Evolutionary conservation across 1,140 invertebrate species (phyloP), one percentile per base, ranked within the genome.

Genomic region (Apolygus lucorum): DNA sequence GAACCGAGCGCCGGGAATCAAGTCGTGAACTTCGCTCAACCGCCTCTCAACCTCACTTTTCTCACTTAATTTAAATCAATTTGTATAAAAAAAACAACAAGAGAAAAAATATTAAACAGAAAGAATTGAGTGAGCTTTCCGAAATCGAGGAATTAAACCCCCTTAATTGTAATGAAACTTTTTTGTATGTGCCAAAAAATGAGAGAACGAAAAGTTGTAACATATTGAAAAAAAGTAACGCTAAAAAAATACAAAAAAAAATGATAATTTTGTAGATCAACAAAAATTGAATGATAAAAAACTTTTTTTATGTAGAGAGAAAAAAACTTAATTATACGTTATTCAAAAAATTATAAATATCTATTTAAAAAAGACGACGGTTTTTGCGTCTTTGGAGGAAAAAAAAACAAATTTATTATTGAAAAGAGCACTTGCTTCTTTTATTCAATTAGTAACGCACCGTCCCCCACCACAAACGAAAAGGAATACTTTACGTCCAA

Each of bases 11-110:
- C 70, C 71, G 17, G 71, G 78, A 76, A 76, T 80, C 76, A 82
- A 81, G 77, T 79, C 81, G 78, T 81, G 81, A 81, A 77, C 4
- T 73, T 76, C 66, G 68, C 72, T 0, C 76, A 79, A 74, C 78
- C 79, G 26, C 72, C 74, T 26, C 68, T 21, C 11, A 11, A 59
- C 68, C 27, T 74, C 75, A n/a, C 59, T 28, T 14, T n/a, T 65
- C 67, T 21, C 67, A 22, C 49, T 52, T 1, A 26, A 64, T 21
- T 28, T 54, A 28, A 62, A 54, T 17, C 26, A 54, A 62, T 29
- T 24, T 29, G n/a, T 11, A 69, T 29, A 27, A 59, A 69, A 59
- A 28, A 22, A 52, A 69, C 52, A 52, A 4, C 22, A 26, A 59
- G 27, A 17, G 14, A 62, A 28, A 54, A 59, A 52, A 52, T 2